phyloP scores from a whole-genome alignment of 2,888 invertebrate species.

The Volucella inflata region DNA sequence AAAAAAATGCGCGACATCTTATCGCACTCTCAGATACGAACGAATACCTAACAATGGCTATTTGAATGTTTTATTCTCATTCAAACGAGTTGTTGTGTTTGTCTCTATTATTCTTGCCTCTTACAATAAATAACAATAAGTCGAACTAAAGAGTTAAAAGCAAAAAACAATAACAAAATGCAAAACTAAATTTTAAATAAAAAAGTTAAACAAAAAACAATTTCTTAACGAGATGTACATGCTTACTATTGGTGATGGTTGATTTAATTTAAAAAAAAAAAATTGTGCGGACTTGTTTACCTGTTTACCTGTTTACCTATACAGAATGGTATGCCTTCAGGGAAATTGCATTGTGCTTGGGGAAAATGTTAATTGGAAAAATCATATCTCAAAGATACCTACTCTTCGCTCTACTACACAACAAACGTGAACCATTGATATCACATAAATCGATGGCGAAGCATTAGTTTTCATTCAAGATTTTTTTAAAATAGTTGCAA shows the following conservation, averaged over 20 bases:
- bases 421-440: not conserved
- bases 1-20: conserved; percentile 61
- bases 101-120: conserved; percentile 29
- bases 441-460: not conserved
- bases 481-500: not conserved
- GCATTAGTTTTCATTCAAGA: not conserved
- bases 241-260: conserved; percentile 1
- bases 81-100: conserved; percentile 46
- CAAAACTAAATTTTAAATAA: not conserved
- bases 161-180: conserved; percentile 35
- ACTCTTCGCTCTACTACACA: not conserved
- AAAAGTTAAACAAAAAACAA: conserved; percentile 15
- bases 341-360: conserved; percentile 18
- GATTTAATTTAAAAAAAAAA: conserved; percentile 8
- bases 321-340: conserved; percentile 27
- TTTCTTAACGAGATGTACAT: conserved; percentile 55
- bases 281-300: conserved; percentile 20
- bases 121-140: conserved; percentile 48
- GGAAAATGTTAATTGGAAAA: not conserved
- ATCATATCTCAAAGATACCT: conserved; percentile 4
- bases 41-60: conserved; percentile 47
- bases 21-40: conserved; percentile 29
- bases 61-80: conserved; percentile 62
- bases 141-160: conserved; percentile 7
- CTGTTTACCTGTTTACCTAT: conserved; percentile 40